Evolutionary conservation across 2,797 vertebrate genomes (phyloP).

Genomic region (Paedocypris micromegethes): DNA sequence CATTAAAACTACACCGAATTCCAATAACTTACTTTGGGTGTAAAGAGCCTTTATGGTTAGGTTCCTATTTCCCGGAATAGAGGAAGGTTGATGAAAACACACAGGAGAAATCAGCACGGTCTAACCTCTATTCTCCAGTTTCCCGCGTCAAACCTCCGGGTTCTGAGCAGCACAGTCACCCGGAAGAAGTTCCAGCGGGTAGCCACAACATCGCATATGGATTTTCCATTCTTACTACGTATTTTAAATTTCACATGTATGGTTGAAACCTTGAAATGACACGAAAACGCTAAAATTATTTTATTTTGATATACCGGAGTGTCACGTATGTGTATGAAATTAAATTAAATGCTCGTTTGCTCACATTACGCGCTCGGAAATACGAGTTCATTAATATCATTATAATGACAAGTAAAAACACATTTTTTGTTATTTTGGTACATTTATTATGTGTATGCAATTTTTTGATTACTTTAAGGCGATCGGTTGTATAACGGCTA

Average conservation of each 20-base stretch:
- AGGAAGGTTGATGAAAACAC: not conserved
- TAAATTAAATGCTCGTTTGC: not conserved
- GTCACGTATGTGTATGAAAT: not conserved
- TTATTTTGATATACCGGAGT: not conserved
- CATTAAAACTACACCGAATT: not conserved
- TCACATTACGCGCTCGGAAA: no score
- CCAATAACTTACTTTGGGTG: constrained; percentile 18
- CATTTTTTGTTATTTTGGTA: not conserved
- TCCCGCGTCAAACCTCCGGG: constrained; percentile 74
- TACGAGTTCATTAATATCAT: not conserved
- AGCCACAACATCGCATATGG: constrained; percentile 6
- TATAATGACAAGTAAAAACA: not conserved
- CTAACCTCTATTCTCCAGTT: constrained; percentile 62
- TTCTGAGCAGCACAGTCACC: constrained; percentile 57
- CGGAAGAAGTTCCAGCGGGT: constrained; percentile 50
- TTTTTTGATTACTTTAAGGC: no score
- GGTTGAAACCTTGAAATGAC: no score
- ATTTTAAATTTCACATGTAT: no score
- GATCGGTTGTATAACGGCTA: not conserved
- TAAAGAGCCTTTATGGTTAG: not conserved
- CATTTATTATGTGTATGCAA: no score
- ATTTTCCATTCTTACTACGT: not conserved
- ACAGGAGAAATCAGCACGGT: constrained; percentile 22
- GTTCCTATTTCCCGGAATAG: not conserved
- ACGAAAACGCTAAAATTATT: no score